Percentiles rank a stretch among this genome's conserved stretches.
These are phyloP conservation scores for Actinernus sp. DNA, from an alignment of 92 coral and sea anemone genomes.

Conservation along the genomic window DNA sequence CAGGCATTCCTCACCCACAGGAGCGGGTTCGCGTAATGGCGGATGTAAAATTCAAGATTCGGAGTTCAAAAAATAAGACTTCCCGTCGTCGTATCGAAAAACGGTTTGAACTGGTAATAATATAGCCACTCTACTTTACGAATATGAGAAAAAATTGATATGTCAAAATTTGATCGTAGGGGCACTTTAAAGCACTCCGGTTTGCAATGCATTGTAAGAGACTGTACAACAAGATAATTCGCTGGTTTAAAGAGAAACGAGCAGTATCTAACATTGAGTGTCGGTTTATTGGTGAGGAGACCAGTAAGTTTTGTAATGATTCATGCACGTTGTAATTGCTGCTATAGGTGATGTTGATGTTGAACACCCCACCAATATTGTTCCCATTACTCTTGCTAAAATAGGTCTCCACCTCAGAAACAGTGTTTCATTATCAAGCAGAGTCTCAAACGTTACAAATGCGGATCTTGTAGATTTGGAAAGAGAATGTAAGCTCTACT, in stretches of 20 bases:
- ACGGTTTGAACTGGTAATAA: no score
- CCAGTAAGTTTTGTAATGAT: slow-evolving; percentile 70
- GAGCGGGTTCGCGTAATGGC: no score
- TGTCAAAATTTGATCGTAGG: no score
- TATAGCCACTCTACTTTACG: no score
- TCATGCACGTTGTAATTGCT: slow-evolving; percentile 61
- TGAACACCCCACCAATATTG: slow-evolving; percentile 44
- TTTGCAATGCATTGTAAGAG: slow-evolving; percentile 56
- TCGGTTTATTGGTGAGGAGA: slow-evolving; percentile 77
- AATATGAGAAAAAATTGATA: no score
- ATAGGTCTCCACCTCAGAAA: slow-evolving; percentile 68
- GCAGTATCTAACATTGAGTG: slow-evolving; percentile 48
- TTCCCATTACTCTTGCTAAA: slow-evolving; percentile 45
- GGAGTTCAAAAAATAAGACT: no score
- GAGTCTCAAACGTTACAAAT: slow-evolving; percentile 42
- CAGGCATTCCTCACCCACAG: no score
- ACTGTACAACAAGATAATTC: slow-evolving; percentile 47
- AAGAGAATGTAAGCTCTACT: slow-evolving; percentile 15
- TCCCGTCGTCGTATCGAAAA: no score
- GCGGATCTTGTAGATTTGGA: slow-evolving; percentile 21
- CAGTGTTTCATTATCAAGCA: slow-evolving; percentile 46
- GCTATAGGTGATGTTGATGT: slow-evolving; percentile 32
- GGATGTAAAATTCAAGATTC: no score
- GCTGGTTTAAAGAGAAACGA: slow-evolving; percentile 63
- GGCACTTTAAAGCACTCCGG: no score